Percentiles rank a stretch among this genome's conserved stretches.
phyloP scores from a whole-genome alignment of 2,113 vertebrate species.

The Seriola dumerili region DNA sequence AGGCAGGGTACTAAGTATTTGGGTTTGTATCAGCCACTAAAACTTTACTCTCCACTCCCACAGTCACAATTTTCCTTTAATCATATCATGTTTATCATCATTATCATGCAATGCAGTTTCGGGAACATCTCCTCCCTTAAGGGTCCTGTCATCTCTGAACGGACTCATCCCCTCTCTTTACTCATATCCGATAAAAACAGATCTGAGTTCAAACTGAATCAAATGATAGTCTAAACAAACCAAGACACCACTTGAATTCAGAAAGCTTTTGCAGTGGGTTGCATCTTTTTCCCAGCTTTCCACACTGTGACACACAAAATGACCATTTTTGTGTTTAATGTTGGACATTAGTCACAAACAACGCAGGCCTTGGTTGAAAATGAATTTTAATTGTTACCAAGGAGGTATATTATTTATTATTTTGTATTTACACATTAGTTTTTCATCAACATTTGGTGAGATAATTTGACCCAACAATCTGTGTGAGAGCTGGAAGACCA shows the following conservation, averaged over 20 bases:
- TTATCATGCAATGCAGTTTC: not conserved
- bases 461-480: not conserved
- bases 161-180: slow-evolving; percentile 24
- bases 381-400: not conserved
- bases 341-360: not conserved
- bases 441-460: not conserved
- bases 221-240: slow-evolving; percentile 25
- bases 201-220: not conserved
- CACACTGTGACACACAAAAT: no score
- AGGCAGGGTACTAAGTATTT: not conserved
- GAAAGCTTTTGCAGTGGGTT: not conserved
- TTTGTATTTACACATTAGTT: slow-evolving; percentile 67
- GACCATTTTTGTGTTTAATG: not conserved
- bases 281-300: not conserved
- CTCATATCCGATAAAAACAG: slow-evolving; percentile 20
- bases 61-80: not conserved
- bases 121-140: not conserved
- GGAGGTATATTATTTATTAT: slow-evolving; percentile 44
- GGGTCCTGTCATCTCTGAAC: not conserved
- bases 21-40: not conserved
- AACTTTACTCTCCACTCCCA: not conserved
- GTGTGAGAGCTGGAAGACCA: slow-evolving; percentile 24
- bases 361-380: not conserved
- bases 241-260: slow-evolving; percentile 9
- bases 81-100: not conserved